These are phyloP conservation scores for Trichogramma evanescens DNA, from an alignment of 2,888 invertebrate genomes.

Conservation along the genomic window DNA sequence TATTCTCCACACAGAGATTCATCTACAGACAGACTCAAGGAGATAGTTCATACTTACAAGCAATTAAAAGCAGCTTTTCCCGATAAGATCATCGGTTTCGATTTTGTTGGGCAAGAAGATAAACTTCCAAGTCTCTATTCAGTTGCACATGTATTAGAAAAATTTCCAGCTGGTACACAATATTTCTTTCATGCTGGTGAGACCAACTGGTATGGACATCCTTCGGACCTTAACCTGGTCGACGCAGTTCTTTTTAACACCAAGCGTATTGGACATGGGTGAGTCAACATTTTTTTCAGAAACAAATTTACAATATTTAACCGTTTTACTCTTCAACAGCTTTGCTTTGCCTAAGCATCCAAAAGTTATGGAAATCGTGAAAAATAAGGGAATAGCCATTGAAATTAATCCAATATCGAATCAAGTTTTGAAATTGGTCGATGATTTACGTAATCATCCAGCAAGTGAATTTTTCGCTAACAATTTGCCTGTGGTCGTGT, in stretches of 20 bases:
- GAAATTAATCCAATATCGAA: conserved; percentile 78
- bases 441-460: conserved; percentile 72
- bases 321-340: conserved; percentile 19
- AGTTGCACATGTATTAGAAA: conserved; percentile 53
- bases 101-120: conserved; percentile 76
- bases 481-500: conserved; percentile 65
- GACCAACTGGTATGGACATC: conserved; percentile 65
- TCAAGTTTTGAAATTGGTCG: conserved; percentile 60
- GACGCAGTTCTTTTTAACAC: conserved; percentile 70
- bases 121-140: conserved; percentile 57
- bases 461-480: conserved; percentile 58
- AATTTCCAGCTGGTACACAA: conserved; percentile 44
- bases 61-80: not conserved
- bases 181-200: conserved; percentile 81
- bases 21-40: not conserved
- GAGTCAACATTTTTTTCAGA: not conserved
- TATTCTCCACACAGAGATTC: conserved; percentile 56
- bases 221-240: conserved; percentile 64
- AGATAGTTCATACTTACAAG: not conserved
- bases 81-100: conserved; percentile 58
- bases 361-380: conserved; percentile 53
- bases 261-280: conserved; percentile 72
- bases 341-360: conserved; percentile 69
- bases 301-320: not conserved
- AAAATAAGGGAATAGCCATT: conserved; percentile 58